Percentiles rank a stretch among this genome's conserved stretches.
These are phyloP conservation scores for Hypsibius dujardini DNA, from an alignment of 1,140 invertebrate genomes.

Conservation along the genomic window DNA sequence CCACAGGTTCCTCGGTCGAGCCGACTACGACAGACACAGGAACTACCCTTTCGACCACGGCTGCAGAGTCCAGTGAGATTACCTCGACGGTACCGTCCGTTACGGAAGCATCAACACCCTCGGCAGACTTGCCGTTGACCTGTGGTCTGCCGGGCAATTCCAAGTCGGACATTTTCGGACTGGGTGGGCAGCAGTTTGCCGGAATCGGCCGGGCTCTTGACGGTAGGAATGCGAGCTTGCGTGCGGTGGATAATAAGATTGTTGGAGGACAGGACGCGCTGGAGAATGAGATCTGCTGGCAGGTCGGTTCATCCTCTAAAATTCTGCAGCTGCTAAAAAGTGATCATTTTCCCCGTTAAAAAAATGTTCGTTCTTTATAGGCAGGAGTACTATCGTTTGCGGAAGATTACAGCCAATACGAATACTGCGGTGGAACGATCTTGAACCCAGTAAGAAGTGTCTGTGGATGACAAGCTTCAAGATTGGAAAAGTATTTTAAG, in stretches of 20 bases:
- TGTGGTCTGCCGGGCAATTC: neutral
- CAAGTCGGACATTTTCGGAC: neutral
- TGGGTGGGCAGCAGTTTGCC: neutral
- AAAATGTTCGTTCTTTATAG: neutral
- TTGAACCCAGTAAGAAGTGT: neutral
- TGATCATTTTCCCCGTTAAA: too few species aligned
- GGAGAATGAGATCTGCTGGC: slow-evolving; percentile 15
- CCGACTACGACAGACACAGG: neutral
- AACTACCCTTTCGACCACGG: neutral
- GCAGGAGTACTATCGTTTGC: slow-evolving; percentile 2
- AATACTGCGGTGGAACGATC: slow-evolving; percentile 13
- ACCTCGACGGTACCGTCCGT: neutral
- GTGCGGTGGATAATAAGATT: slow-evolving; percentile 1
- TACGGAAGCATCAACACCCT: neutral
- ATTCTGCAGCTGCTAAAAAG: too few species aligned
- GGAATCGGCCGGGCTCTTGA: neutral
- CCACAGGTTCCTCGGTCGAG: neutral
- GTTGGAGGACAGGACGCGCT: neutral
- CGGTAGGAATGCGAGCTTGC: neutral
- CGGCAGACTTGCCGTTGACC: neutral
- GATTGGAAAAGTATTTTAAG: neutral
- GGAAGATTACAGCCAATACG: neutral
- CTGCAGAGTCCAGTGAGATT: neutral
- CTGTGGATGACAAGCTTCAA: neutral
- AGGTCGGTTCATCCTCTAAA: neutral